Conservation (phyloP, 2,113 vertebrate species). For the Orycteropus afer region DNA sequence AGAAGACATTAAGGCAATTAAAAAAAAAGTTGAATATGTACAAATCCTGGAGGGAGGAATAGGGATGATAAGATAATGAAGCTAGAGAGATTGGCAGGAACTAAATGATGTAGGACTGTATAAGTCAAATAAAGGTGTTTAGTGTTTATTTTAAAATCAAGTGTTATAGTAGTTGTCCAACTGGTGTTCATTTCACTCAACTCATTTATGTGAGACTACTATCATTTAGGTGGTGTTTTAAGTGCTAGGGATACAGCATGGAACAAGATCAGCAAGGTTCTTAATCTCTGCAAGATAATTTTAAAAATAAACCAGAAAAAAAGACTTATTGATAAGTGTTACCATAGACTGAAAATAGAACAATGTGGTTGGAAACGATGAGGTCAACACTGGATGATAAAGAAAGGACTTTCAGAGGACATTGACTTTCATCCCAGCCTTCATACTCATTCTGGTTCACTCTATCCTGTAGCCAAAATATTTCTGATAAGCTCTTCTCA, state of each 20-base stretch:
- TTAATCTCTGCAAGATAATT: neutral
- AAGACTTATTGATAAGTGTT: neutral
- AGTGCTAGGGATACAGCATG: neutral
- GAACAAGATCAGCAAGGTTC: neutral
- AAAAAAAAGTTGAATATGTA: neutral
- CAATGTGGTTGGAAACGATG: neutral
- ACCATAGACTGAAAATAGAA: neutral
- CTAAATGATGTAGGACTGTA: neutral
- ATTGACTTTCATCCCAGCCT: neutral
- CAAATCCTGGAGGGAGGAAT: neutral
- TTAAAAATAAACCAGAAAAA: neutral
- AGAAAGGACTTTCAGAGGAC: neutral
- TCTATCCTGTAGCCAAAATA: neutral
- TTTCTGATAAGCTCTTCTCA: neutral
- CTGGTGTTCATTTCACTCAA: neutral
- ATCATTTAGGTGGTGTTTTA: neutral
- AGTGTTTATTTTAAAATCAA: neutral
- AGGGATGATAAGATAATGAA: neutral
- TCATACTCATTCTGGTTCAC: conserved; percentile 2
- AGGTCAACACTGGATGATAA: neutral
- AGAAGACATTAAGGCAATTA: neutral
- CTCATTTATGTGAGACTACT: neutral
- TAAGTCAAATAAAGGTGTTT: neutral
- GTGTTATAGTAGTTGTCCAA: neutral
- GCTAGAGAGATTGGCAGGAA: neutral